phyloP scores from a whole-genome alignment of 2,888 invertebrate genomes.

The Pecten maximus region DNA sequence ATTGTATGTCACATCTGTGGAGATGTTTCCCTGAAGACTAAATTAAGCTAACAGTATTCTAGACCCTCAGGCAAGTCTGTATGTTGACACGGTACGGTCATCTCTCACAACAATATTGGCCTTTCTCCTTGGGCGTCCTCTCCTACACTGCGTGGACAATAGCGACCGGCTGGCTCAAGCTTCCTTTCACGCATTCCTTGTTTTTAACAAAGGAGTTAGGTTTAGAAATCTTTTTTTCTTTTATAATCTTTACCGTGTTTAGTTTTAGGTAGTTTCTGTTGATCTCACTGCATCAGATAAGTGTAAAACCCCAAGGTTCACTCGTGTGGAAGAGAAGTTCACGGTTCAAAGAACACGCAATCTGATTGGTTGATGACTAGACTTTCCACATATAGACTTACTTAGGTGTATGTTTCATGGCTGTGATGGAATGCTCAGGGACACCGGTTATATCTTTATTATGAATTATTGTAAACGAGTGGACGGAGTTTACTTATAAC shows the following conservation, averaged over 20 bases:
- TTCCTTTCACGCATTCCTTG: constrained; percentile 10
- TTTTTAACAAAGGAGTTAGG: not conserved
- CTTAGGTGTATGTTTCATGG: constrained; percentile 25
- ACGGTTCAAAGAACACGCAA: not conserved
- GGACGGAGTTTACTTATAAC: not conserved
- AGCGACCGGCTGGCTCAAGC: not conserved
- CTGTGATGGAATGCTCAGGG: not conserved
- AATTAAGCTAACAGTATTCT: not conserved
- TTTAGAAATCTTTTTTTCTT: not conserved
- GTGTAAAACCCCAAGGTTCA: not conserved
- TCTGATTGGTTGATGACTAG: constrained; percentile 13
- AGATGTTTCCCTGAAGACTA: not conserved
- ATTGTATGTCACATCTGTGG: not conserved
- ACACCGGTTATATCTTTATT: not conserved
- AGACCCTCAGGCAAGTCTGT: not conserved
- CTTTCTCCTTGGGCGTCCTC: constrained; percentile 15
- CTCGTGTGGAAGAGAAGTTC: not conserved
- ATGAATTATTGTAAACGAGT: not conserved
- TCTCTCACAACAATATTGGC: constrained; percentile 2
- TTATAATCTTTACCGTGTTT: not conserved
- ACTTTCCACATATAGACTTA: not conserved
- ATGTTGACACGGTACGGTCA: not conserved
- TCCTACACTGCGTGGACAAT: not conserved
- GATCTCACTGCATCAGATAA: constrained; percentile 6
- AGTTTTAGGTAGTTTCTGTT: not conserved